A percentile compares a stretch with the other conserved stretches of the same genome.
Conservation (phyloP, 2,113 vertebrate species). For the Eulacestoma nigropectus region DNA sequence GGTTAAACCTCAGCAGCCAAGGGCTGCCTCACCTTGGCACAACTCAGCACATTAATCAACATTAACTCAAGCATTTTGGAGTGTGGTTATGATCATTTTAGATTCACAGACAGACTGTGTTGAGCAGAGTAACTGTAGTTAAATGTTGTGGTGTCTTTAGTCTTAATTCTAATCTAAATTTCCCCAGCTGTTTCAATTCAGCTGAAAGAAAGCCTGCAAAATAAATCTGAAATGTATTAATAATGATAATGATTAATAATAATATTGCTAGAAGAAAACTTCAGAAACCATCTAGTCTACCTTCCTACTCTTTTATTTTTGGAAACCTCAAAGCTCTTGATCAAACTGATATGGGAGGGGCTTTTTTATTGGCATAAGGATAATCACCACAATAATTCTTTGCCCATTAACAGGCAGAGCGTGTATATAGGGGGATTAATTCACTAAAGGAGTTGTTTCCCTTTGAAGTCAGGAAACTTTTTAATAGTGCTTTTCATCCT, state of each 20-base stretch:
- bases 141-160: neutral
- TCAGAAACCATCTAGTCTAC: neutral
- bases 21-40: neutral
- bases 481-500: neutral
- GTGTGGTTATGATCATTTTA: neutral
- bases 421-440: fast-evolving
- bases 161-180: neutral
- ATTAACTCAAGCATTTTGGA: neutral
- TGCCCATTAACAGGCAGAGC: neutral
- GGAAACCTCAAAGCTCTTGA: neutral
- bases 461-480: neutral
- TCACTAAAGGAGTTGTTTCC: neutral
- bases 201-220: neutral
- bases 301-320: neutral
- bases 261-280: neutral
- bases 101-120: neutral
- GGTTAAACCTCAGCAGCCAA: neutral
- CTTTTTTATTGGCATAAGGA: neutral
- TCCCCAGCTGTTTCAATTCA: neutral
- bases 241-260: neutral
- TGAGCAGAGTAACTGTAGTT: neutral
- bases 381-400: neutral
- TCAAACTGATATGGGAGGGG: neutral
- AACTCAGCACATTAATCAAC: neutral
- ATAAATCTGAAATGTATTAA: neutral